Evolutionary conservation across 1,140 invertebrate genomes (phyloP).

Genomic region (Steinernema feltiae): DNA sequence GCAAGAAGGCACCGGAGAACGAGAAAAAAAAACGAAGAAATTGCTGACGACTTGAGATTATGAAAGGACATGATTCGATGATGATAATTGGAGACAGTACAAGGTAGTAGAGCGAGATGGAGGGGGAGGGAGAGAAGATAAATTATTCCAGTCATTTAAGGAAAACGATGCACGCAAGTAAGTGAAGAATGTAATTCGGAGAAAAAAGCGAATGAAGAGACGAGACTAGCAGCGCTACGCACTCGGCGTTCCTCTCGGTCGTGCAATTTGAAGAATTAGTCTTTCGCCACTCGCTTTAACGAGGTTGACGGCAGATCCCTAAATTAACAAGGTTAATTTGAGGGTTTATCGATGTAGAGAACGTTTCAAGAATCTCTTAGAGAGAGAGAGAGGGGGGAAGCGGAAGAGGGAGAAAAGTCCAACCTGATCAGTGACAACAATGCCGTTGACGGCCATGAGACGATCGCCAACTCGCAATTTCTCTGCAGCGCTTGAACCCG

Average conservation of each 20-base stretch:
- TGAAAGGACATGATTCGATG: no score
- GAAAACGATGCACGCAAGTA: no score
- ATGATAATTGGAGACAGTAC: no score
- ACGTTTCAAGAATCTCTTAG: no score
- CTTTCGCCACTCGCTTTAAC: constrained; percentile 49
- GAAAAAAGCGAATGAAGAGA: not conserved
- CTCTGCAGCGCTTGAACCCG: constrained; percentile 53
- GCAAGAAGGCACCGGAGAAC: constrained; percentile 9
- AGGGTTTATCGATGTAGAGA: no score
- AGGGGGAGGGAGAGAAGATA: no score
- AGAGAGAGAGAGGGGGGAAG: not conserved
- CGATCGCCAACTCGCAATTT: constrained; percentile 54
- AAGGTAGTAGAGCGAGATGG: no score
- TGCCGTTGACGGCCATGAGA: constrained; percentile 55
- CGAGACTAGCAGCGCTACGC: not conserved
- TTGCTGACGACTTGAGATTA: no score
- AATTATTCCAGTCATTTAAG: no score
- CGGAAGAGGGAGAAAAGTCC: constrained; percentile 3
- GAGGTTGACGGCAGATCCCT: constrained; percentile 55
- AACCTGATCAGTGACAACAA: constrained; percentile 53
- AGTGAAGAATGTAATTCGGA: not conserved
- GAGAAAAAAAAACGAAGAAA: no score
- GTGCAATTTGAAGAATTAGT: constrained; percentile 50
- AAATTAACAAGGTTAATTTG: constrained; percentile 32
- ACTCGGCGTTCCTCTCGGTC: constrained; percentile 35